Conservation (phyloP, 2,888 invertebrate genomes). For the Caenorhabditis afra region DNA sequence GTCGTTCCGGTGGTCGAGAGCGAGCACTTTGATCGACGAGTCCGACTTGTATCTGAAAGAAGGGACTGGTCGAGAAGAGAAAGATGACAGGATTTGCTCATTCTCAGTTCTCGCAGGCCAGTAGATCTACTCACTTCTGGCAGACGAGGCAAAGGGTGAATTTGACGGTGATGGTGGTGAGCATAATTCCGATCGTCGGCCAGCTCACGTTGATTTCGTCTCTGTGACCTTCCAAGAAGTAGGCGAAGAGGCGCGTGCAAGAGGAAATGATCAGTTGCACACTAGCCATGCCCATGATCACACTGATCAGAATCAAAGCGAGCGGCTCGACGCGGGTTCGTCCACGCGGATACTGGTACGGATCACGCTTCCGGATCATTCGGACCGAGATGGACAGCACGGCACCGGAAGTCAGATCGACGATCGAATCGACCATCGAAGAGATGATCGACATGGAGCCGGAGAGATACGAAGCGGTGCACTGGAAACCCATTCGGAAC, state of each 20-base stretch:
- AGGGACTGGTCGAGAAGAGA: neutral
- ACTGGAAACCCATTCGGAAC: constrained; percentile 27
- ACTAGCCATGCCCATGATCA: constrained; percentile 82
- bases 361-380: constrained; percentile 81
- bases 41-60: constrained; percentile 77
- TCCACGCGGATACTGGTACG: constrained; percentile 82
- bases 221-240: neutral
- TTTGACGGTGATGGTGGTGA: constrained; percentile 76
- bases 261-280: constrained; percentile 81
- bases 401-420: constrained; percentile 81
- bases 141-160: constrained; percentile 74
- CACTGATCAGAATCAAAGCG: constrained; percentile 81
- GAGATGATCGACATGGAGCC: constrained; percentile 83
- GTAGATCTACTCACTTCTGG: constrained; percentile 73
- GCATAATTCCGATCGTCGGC: constrained; percentile 77
- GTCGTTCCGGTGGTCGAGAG: constrained; percentile 83
- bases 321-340: constrained; percentile 82
- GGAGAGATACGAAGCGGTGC: constrained; percentile 81
- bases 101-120: too few relatives aligned
- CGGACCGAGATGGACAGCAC: constrained; percentile 58
- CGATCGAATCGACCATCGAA: constrained; percentile 82
- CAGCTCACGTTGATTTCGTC: constrained; percentile 73
- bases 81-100: too few relatives aligned
- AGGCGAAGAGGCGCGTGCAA: constrained; percentile 57
- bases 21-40: constrained; percentile 81